A percentile compares a stretch with the other conserved stretches of the same genome.
Conservation (phyloP, 2,888 invertebrate species). For the Ecliptopera silaceata region DNA sequence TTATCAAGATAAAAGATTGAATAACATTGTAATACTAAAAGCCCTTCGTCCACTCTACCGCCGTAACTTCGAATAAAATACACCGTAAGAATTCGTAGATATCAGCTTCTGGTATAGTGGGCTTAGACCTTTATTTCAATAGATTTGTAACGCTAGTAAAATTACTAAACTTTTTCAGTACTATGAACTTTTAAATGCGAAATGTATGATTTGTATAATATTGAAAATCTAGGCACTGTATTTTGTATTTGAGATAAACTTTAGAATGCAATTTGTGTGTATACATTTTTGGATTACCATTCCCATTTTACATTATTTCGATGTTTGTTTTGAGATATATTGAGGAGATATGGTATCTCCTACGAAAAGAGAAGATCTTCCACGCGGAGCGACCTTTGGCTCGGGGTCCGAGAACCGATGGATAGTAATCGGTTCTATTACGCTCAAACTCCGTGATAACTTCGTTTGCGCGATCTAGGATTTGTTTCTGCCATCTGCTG, state of each 20-base stretch:
- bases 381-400: too few species aligned
- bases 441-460: too few species aligned
- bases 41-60: not conserved
- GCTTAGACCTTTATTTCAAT: not conserved
- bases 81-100: not conserved
- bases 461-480: too few species aligned
- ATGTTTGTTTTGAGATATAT: too few species aligned
- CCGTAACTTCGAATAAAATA: not conserved
- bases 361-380: too few species aligned
- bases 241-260: slow-evolving; percentile 11
- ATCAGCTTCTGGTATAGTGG: not conserved
- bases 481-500: too few species aligned
- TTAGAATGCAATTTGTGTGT: not conserved
- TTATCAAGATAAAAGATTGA: not conserved
- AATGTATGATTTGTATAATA: slow-evolving; percentile 6
- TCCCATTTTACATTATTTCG: too few species aligned
- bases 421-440: too few species aligned
- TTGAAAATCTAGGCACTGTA: slow-evolving; percentile 11
- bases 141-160: not conserved
- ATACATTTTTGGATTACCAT: not conserved
- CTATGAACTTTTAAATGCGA: slow-evolving; percentile 10
- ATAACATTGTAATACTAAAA: not conserved
- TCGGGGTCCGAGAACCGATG: too few species aligned
- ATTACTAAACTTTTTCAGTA: not conserved
- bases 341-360: too few species aligned